A percentile compares a stretch with the other conserved stretches of the same genome.
Evolutionary conservation across 2,888 invertebrate species (phyloP).

Genomic region (Proisotoma minuta): DNA sequence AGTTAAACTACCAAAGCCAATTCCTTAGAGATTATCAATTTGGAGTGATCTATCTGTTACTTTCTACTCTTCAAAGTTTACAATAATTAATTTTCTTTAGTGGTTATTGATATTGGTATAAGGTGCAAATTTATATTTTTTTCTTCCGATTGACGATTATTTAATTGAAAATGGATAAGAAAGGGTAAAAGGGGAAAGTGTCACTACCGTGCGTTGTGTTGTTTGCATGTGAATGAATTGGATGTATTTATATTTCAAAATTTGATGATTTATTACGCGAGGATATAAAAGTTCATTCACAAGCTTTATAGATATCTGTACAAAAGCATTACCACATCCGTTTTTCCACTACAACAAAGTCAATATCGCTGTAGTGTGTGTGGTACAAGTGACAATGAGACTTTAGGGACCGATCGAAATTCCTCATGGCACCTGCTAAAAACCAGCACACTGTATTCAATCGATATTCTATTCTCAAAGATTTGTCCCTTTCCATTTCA

Average conservation of each 20-base stretch:
- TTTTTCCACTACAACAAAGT: slow-evolving; percentile 24
- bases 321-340: slow-evolving; percentile 29
- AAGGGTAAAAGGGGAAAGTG: not conserved
- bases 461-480: slow-evolving; percentile 24
- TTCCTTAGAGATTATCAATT: no score
- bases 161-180: not conserved
- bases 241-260: slow-evolving; percentile 21
- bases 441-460: slow-evolving; percentile 22
- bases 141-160: no score
- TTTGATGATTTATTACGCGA: slow-evolving; percentile 35
- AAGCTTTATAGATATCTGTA: slow-evolving; percentile 5
- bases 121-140: no score
- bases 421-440: slow-evolving; percentile 39
- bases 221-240: not conserved
- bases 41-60: no score
- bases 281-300: slow-evolving; percentile 21
- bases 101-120: not conserved
- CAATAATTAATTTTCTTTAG: no score
- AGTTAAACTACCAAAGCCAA: no score
- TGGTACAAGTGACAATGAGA: slow-evolving; percentile 44
- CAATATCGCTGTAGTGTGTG: slow-evolving; percentile 34
- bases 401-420: slow-evolving; percentile 45
- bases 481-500: slow-evolving; percentile 18
- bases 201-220: no score
- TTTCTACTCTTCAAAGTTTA: no score